Base-by-base conservation (phyloP, 2,888 invertebrate genomes). In the Pollenia griseotomentosa region DNA sequence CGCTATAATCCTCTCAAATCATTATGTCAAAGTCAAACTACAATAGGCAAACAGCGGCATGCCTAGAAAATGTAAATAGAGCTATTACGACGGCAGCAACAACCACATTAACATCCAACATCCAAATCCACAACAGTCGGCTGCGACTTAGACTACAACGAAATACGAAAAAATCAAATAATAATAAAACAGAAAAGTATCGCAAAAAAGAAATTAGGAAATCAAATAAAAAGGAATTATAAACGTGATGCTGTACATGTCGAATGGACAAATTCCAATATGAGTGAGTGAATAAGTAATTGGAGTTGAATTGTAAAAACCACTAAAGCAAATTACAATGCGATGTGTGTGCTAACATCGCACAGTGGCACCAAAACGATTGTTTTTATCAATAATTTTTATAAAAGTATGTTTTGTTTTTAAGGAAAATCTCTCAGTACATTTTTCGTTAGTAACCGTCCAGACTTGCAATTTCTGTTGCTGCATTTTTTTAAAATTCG, bases 1-100 rank as follows among this genome's bases (percentile, higher is more conserved):
- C 86, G 86, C 83, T 83, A 83, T 83, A 86, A 86, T 87, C 84
- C 87, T 79, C 84, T 84, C 81, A 87, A 87, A 87, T 87, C 73
- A 81, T 87, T 81, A 84, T 87, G 73, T 84, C 81, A 81, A 87
- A 84, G 87, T 87, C 84, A 87, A 81, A 84, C 84, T 77, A 81
- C 83, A 87, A 87, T 83, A 74, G 81, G 68, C 48, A 65, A 85
- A 71, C 75, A 85, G 83, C 86, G 73, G 81, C 53, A 84, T 87
- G 77, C 73, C 81, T 84, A 74, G 83, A 75, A 71, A 86, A 66
- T 80, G 71, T 82, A 78, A 86, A 82, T 68, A 82, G 66, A 82
- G 73, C 82, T 77, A 77, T 70, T 77, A 77, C 55, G 68, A 68
- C 23, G 16, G 61, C 61, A 55, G 7, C 48, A 75, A 51, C 66